Evolutionary conservation across 2,113 vertebrate species (phyloP), one percentile per base, ranked within the genome.

Genomic region (Oophaga pumilio): DNA sequence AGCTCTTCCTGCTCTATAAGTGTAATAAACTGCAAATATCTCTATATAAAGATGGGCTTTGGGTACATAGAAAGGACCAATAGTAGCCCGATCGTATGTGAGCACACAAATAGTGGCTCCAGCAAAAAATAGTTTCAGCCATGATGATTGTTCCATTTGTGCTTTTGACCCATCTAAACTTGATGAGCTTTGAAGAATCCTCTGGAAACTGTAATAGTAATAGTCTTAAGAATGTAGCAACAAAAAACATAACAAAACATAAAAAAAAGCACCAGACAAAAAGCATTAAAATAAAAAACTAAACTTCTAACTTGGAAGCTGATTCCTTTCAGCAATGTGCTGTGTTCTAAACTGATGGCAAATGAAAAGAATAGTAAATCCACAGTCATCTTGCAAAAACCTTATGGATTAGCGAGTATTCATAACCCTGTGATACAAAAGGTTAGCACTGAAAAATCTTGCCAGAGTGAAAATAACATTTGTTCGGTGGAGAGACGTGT

Each of bases 381-480:
- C 50, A 53, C 50, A 77, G 59, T 66, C 59, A 82, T 82, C 59
- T 60, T 82, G 80, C 60, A 82, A 66, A 82, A 82, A 49, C 80
- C 24, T 66, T 66, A 18, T 28, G 76, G 59, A 82, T 66, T 66
- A 82, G 59, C 80, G 7, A 50, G 80, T 49, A n/a, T 66, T 82
- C 60, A 66, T 43, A 82, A 82, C 59, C 59, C 80, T 22, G 33
- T 49, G 22, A 82, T 66, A 62, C 20, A 14, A 82, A 66, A 82
- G 80, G 80, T 62, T 50, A 82, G 60, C 76, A 14, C 49, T n/a
- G 13, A 24, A 77, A 52, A 56, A 77, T 77, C 76, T 50, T 50
- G 71, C 71, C 82, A 71, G 26, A 53, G 66, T 20, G 43, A 68
- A 6, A 69, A 84, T 52, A 64, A 69, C 43, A 84, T 84, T 56